phyloP scores from a whole-genome alignment of 2,888 invertebrate genomes.

The Plutella xylostella region DNA sequence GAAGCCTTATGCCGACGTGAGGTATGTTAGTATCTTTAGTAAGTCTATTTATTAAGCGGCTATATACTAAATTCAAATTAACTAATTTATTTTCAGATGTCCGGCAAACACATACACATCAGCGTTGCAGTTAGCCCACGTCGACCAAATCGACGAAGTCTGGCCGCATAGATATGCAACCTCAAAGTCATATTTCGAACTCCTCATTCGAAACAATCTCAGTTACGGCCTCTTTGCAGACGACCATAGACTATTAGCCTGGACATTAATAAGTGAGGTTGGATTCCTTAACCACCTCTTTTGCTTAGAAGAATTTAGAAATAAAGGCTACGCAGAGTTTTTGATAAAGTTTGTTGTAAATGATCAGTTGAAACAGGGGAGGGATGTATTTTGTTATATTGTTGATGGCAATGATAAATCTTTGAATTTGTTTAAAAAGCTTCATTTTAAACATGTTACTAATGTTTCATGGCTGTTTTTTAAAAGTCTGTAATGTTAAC shows the following conservation, averaged over 20 bases:
- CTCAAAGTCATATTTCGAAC: conserved; percentile 20
- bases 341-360: conserved; percentile 17
- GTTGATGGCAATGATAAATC: conserved; percentile 20
- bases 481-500: too few relatives aligned
- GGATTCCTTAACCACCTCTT: conserved; percentile 14
- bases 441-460: too few relatives aligned
- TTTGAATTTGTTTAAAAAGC: conserved; percentile 21
- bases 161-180: conserved; percentile 21
- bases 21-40: too few relatives aligned
- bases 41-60: too few relatives aligned
- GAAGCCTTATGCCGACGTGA: too few relatives aligned
- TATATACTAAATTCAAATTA: too few relatives aligned
- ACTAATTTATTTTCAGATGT: conserved; percentile 15
- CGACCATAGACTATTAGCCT: conserved; percentile 18
- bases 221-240: conserved; percentile 23
- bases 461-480: too few relatives aligned
- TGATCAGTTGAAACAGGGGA: conserved; percentile 21
- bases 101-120: conserved; percentile 23
- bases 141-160: conserved; percentile 20
- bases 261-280: conserved; percentile 14
- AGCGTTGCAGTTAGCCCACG: conserved; percentile 18
- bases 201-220: conserved; percentile 19
- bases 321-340: conserved; percentile 15
- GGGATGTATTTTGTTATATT: conserved; percentile 21
- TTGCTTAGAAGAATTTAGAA: conserved; percentile 12